Evolutionary conservation across 2,888 invertebrate species (phyloP).

Genomic region (Elmis aenea): DNA sequence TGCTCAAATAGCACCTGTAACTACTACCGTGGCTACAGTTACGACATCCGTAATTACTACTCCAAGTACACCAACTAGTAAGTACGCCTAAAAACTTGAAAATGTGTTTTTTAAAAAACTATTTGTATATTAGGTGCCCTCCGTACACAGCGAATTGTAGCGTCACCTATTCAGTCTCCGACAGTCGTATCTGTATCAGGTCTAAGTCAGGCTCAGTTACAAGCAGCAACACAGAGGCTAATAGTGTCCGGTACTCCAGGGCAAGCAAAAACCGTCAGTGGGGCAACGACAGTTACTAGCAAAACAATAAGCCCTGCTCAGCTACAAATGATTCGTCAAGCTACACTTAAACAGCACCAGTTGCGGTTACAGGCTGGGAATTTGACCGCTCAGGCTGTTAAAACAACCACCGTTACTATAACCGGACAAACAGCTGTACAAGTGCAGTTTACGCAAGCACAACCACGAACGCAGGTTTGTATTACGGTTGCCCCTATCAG

Average conservation of each 20-base stretch:
- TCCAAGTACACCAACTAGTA: slow-evolving; percentile 39
- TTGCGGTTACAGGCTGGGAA: slow-evolving; percentile 38
- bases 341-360: slow-evolving; percentile 39
- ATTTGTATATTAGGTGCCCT: slow-evolving; percentile 30
- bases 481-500: too few relatives aligned
- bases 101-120: slow-evolving; percentile 1
- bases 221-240: slow-evolving; percentile 48
- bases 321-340: slow-evolving; percentile 60
- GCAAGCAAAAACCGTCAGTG: slow-evolving; percentile 38
- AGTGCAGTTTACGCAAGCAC: slow-evolving; percentile 45
- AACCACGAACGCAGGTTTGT: slow-evolving; percentile 27
- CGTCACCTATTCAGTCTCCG: slow-evolving; percentile 40
- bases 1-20: slow-evolving; percentile 20
- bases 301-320: slow-evolving; percentile 53
- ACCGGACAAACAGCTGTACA: slow-evolving; percentile 33
- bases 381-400: slow-evolving; percentile 31
- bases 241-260: slow-evolving; percentile 40
- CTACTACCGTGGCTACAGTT: slow-evolving; percentile 44
- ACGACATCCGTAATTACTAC: slow-evolving; percentile 43
- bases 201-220: slow-evolving; percentile 41
- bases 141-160: slow-evolving; percentile 40
- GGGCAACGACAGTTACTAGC: slow-evolving; percentile 42
- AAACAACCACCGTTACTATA: slow-evolving; percentile 42
- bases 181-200: slow-evolving; percentile 44
- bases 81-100: slow-evolving; percentile 10